Conservation (phyloP, 2,113 vertebrate genomes). For the Murina feae region DNA sequence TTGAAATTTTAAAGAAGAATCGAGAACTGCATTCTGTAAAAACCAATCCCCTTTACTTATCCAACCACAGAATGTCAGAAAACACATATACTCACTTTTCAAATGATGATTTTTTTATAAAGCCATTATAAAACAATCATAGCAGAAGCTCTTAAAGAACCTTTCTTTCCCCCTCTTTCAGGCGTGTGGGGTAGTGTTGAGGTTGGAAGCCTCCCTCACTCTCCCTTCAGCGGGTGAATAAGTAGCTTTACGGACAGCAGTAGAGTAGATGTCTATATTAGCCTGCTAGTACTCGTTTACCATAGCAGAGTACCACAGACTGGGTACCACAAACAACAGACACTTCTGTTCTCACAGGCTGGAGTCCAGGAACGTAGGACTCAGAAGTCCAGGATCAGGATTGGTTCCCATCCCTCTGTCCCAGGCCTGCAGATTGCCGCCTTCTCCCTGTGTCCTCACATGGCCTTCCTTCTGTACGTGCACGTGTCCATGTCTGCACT, state of each 20-base stretch:
- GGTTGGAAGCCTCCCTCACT: conserved; percentile 19
- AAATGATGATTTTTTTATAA: conserved; percentile 6
- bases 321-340: background rate
- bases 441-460: background rate
- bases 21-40: conserved; percentile 66
- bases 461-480: background rate
- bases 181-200: conserved; percentile 37
- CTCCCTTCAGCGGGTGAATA: background rate
- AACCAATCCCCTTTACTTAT: conserved; percentile 37
- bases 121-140: background rate
- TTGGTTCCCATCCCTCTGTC: background rate
- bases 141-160: background rate
- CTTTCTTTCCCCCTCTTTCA: background rate
- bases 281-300: background rate
- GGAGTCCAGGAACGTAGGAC: background rate
- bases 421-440: background rate
- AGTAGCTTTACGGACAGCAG: background rate
- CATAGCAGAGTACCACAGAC: background rate
- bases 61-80: conserved; percentile 31
- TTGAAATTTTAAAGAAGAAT: conserved; percentile 30
- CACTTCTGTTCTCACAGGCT: background rate
- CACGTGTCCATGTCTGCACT: background rate
- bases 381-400: background rate
- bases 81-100: conserved; percentile 1
- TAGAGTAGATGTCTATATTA: background rate